Base-by-base conservation (phyloP, 2,888 invertebrate species). In the Acleris literana region DNA sequence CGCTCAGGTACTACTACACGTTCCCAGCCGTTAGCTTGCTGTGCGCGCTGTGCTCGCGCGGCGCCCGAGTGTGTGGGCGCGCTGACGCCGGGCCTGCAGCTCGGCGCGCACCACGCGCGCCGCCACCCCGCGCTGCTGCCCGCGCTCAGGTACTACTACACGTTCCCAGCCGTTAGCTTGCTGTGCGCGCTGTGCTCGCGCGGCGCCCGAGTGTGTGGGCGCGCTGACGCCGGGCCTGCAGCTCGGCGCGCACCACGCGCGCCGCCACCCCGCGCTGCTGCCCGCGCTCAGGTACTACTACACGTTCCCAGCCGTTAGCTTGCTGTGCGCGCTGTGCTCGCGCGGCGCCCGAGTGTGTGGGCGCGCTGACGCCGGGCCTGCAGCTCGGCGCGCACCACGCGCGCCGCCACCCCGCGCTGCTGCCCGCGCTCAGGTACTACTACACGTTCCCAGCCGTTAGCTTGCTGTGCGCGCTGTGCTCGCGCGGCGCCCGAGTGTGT, bases 341-440 rank as follows among this genome's bases (percentile, higher is more conserved):
- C 76, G 69, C 48, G 75, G 77, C 48, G 61, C 71, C 75, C 48
- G 91, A 86, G 70, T 69, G 76, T 49, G 70, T 89, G 67, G 74
- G 80, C 1, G 87, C 92, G 48, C 79, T 93, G 5, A 77, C 87
- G 2, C 89, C 92, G 1, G 92, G 87, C 2, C 76, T 93, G 73
- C 92, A 91, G 72, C 80, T 93, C 3, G 91, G 88, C 5, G 89
- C 81, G 56, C 92, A 90, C 60, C 90, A 87, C 77, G 82, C 83
- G 52, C 71, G 84, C 0, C 79, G 78, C 5, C 91, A 92, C 63
- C 83, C 87, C 3, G 86, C 83, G 1, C 67, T 92, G 16, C 70
- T 89, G 49, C 85, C 89, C 0, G 91, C 92, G 0, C 79, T 92
- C 13, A 84, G 87, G 92, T 92, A 78, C 20, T n/a, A n/a, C n/a